Evolutionary conservation across 2,888 invertebrate species (phyloP), one percentile per base, ranked within the genome.

Genomic region (Tribolium freemani): DNA sequence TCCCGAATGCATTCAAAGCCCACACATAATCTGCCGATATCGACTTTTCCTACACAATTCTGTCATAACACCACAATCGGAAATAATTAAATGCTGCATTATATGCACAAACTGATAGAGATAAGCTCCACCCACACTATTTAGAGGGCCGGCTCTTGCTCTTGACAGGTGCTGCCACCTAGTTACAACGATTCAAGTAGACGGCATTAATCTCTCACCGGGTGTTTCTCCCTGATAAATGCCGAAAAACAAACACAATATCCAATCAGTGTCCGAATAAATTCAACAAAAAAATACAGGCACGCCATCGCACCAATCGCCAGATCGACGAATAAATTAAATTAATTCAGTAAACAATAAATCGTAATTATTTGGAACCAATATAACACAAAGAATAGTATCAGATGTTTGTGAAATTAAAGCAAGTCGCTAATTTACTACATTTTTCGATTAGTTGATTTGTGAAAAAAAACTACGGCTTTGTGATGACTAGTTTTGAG

Each of bases 91-190:
- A 51, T 16, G 50, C 21, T 64, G 54, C 53, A 53, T 64, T 26
- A 64, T 46, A 46, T 54, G 50, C 50, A 51, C 67, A 67, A 31
- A 67, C 45, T 30, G 56, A 67, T 57, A 48, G 76, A 77, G 78
- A 78, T 75, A 81, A 75, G 83, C 85, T 81, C 84, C 86, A 79
- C 85, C 85, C 80, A 76, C 75, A 77, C 69, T 51, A 73, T 73
- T 60, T 44, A 44, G 73, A 78, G 78, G 80, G 82, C 80, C 78
- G 83, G 82, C 84, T 57, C 61, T 64, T 30, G 10, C 76, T 81
- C 84, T 83, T 81, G 85, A 83, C 82, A 86, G 79, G 81, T 85
- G 84, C 81, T 80, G 84, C 83, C 84, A 84, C 81, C 85, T 81
- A 76, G 77, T 78, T 81, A 75, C 66, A 67, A 63, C 57, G 71